phyloP scores from a whole-genome alignment of 2,888 invertebrate genomes.

The Drosophila nr. perissopoda region DNA sequence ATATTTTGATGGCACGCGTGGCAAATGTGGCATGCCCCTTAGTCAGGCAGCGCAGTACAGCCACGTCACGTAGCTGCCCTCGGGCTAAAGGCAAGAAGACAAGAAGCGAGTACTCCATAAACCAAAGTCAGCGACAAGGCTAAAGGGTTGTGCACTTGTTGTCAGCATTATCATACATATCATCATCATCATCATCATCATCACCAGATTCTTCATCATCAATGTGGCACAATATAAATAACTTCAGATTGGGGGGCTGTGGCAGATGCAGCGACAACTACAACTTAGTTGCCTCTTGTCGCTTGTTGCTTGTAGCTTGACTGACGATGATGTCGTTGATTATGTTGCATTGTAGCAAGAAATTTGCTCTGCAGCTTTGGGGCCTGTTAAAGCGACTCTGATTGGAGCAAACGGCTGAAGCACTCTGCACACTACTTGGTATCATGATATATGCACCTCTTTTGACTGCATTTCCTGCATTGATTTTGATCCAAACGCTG shows the following conservation, averaged over 20 bases:
- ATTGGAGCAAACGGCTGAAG: slow-evolving; percentile 52
- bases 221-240: slow-evolving; percentile 43
- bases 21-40: slow-evolving; percentile 65
- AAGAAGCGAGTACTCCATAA: slow-evolving; percentile 37
- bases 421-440: slow-evolving; percentile 14
- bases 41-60: slow-evolving; percentile 34
- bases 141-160: slow-evolving; percentile 75
- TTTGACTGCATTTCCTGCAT: slow-evolving; percentile 48
- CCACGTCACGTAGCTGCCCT: slow-evolving; percentile 38
- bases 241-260: slow-evolving; percentile 24
- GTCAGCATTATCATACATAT: slow-evolving; percentile 58
- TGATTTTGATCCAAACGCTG: slow-evolving; percentile 35
- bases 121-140: slow-evolving; percentile 46
- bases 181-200: slow-evolving; percentile 15
- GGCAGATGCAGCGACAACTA: slow-evolving; percentile 12
- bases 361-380: slow-evolving; percentile 30
- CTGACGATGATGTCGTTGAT: slow-evolving; percentile 64
- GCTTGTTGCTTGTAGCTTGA: slow-evolving; percentile 25
- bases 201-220: slow-evolving; percentile 8
- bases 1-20: slow-evolving; percentile 71
- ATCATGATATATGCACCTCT: slow-evolving; percentile 59
- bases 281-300: slow-evolving; percentile 20
- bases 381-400: slow-evolving; percentile 39
- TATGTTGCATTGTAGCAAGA: slow-evolving; percentile 52
- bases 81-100: slow-evolving; percentile 30